These are phyloP conservation scores for Euphydryas editha DNA, from an alignment of 2,888 invertebrate species.

Conservation along the genomic window DNA sequence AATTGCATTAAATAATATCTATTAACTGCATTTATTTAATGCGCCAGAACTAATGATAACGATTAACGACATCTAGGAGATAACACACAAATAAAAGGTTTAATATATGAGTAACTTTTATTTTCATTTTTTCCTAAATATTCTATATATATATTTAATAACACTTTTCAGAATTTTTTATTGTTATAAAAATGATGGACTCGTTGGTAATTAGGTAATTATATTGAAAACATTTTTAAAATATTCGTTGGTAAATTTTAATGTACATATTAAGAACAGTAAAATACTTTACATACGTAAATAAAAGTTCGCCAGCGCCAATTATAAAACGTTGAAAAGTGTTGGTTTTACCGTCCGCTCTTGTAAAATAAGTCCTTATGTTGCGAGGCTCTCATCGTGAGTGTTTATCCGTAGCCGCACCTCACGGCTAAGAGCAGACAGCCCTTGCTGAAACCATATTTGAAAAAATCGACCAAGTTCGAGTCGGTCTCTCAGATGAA, in stretches of 20 bases:
- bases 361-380: conserved; percentile 34
- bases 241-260: background rate
- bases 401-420: conserved; percentile 35
- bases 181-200: background rate
- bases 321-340: conserved; percentile 25
- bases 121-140: too few relatives aligned
- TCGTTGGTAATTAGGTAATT: background rate
- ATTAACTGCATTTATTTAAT: too few relatives aligned
- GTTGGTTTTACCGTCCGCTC: conserved; percentile 30
- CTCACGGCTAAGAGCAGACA: conserved; percentile 25
- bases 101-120: too few relatives aligned
- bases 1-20: too few relatives aligned
- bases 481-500: too few relatives aligned
- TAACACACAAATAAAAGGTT: too few relatives aligned
- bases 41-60: too few relatives aligned
- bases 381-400: conserved; percentile 31
- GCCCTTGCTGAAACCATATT: conserved; percentile 29
- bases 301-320: conserved; percentile 12
- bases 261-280: background rate
- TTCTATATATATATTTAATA: too few relatives aligned
- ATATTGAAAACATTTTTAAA: background rate
- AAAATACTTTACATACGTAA: background rate
- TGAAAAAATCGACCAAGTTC: conserved; percentile 18
- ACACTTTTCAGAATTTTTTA: too few relatives aligned
- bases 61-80: too few relatives aligned